Conservation (phyloP, 2,888 invertebrate species). For the Lampropteryx suffumata region DNA sequence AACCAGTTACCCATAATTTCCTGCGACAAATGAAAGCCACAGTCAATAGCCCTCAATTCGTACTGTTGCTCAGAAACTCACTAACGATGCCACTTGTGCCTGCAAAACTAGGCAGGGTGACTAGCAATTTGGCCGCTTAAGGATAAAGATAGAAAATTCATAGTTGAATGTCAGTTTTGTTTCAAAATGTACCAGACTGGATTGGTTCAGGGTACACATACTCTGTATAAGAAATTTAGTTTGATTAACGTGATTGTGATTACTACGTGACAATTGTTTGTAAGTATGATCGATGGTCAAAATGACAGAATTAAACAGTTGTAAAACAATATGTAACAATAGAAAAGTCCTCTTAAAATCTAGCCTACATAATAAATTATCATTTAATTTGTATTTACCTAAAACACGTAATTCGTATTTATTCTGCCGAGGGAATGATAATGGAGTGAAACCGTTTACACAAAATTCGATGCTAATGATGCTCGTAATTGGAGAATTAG, state of each 20-base stretch:
- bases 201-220: no score
- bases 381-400: no score
- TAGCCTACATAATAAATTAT: no score
- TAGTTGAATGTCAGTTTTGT: no score
- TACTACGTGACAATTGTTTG: no score
- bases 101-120: slow-evolving; percentile 14
- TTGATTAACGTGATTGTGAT: no score
- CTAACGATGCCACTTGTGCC: slow-evolving; percentile 46
- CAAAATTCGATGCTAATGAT: slow-evolving; percentile 1
- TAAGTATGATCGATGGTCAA: no score
- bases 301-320: no score
- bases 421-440: neutral
- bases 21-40: slow-evolving; percentile 17
- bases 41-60: slow-evolving; percentile 28
- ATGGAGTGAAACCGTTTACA: neutral
- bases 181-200: no score
- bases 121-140: neutral
- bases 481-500: slow-evolving; percentile 1
- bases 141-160: neutral
- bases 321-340: no score
- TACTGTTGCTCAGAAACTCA: slow-evolving; percentile 26
- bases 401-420: neutral
- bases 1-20: slow-evolving; percentile 12
- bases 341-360: no score
- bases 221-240: no score